Evolutionary conservation across 2,888 invertebrate genomes (phyloP).

Genomic region (Nephrotoma flavescens): DNA sequence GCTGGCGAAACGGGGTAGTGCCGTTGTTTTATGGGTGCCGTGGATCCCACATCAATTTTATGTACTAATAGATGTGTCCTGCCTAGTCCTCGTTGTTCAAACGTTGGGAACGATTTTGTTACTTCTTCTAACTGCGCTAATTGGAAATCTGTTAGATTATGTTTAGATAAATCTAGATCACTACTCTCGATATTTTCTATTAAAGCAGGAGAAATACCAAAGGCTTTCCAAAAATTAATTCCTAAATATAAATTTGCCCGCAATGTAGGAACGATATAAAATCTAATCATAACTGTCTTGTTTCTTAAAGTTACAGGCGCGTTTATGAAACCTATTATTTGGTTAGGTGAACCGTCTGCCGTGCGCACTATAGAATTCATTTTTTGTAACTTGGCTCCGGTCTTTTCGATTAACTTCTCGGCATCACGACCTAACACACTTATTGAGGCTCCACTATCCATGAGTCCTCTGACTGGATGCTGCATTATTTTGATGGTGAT

Average conservation of each 20-base stretch:
- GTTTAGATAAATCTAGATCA: not conserved
- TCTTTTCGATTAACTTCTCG: no score
- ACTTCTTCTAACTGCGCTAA: not conserved
- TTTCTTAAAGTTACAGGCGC: not conserved
- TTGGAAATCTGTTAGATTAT: not conserved
- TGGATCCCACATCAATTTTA: conserved; percentile 12
- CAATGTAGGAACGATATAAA: no score
- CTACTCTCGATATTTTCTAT: not conserved
- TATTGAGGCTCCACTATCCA: not conserved
- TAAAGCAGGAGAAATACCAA: no score
- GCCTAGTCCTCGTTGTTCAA: not conserved
- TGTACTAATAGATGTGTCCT: conserved; percentile 6
- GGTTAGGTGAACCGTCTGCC: not conserved
- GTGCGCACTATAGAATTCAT: no score
- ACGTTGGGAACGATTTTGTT: not conserved
- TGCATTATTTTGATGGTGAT: not conserved
- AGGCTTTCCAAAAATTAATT: no score
- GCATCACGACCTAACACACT: not conserved
- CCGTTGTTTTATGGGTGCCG: conserved; percentile 11
- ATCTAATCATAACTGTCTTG: no score
- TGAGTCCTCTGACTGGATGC: not conserved
- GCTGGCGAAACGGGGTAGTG: conserved; percentile 14
- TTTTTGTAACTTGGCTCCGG: no score
- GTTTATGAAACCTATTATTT: not conserved
- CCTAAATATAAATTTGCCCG: no score